Conservation (phyloP, 2,797 vertebrate genomes). For the Pipistrellus kuhlii region DNA sequence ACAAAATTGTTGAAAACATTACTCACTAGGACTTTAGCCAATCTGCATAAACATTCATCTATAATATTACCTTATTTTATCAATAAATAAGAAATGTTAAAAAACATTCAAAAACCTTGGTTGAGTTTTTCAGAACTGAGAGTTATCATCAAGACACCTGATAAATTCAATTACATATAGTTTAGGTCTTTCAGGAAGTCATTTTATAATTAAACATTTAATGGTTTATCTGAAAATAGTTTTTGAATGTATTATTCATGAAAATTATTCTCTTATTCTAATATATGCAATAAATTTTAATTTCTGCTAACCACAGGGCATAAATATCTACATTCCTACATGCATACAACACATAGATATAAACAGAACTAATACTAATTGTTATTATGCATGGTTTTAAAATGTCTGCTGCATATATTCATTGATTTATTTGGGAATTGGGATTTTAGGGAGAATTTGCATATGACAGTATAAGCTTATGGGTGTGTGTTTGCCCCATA, state of each 20-base stretch:
- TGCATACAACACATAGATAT: neutral
- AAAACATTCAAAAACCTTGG: neutral
- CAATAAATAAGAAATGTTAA: neutral
- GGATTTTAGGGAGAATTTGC: neutral
- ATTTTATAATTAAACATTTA: neutral
- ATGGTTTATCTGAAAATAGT: neutral
- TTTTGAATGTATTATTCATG: neutral
- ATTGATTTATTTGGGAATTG: neutral
- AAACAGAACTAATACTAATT: neutral
- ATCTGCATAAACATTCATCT: neutral
- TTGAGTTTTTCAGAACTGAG: neutral
- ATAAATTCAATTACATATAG: neutral
- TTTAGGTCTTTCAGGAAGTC: neutral
- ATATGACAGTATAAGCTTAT: neutral
- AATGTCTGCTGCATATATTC: neutral
- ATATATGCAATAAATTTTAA: neutral
- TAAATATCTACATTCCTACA: neutral
- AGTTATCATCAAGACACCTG: neutral
- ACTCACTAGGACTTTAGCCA: neutral
- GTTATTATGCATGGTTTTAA: neutral
- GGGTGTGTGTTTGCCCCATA: neutral
- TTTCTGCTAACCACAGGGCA: neutral
- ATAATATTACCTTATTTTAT: neutral
- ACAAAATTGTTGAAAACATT: neutral
- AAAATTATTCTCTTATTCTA: constrained; percentile 12